Base-by-base conservation (phyloP, 2,797 vertebrate genomes). In the Botia almorhae region DNA sequence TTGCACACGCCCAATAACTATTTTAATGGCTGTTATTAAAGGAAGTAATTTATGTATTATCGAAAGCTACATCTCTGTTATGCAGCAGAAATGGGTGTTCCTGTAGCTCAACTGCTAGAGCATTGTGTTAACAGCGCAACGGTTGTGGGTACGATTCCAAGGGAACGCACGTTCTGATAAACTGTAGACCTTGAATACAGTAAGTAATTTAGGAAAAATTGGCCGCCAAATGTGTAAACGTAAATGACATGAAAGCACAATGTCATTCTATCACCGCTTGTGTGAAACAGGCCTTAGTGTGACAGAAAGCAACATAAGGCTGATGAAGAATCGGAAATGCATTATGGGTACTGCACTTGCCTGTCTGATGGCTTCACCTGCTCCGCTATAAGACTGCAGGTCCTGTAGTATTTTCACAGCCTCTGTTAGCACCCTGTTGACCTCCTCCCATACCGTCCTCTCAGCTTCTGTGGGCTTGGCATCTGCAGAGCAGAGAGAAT, bases 361-460 rank as follows among this genome's bases (percentile, higher is more conserved):
- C 96, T 96, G 96, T 92, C 98, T 93, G 85, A 99, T 99, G 90
- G 98, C 96, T 88, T 97, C 96, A 85, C 97, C 97, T 4, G 98
- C 98, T 91, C 98, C 98, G 89, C 93, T 93, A 89, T 99, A 99
- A 0, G 95, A 92, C 89, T 98, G 98, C 89, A 99, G 95, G 85
- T 98, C 96, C 29, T 97, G 93, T 89, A 99, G 94, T 87, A 99
- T 93, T 82, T 93, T 93, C 93, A 91, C 93, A 65, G 96, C 95
- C 93, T 99, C 97, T 91, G 90, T 95, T 90, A 99, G 94, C 21
- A 98, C 96, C 94, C 95, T 92, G 91, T 96, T 96, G 93, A 99
- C 96, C 93, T 96, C 92, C 93, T 98, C 96, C 95, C 97, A 99
- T 86, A 97, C 93, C 78, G 90, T 94, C 77, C 93, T 95, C 92